Percentiles rank a stretch among this genome's conserved stretches.
Conservation (phyloP, 2,888 invertebrate species). For the Ellobium chinense region DNA sequence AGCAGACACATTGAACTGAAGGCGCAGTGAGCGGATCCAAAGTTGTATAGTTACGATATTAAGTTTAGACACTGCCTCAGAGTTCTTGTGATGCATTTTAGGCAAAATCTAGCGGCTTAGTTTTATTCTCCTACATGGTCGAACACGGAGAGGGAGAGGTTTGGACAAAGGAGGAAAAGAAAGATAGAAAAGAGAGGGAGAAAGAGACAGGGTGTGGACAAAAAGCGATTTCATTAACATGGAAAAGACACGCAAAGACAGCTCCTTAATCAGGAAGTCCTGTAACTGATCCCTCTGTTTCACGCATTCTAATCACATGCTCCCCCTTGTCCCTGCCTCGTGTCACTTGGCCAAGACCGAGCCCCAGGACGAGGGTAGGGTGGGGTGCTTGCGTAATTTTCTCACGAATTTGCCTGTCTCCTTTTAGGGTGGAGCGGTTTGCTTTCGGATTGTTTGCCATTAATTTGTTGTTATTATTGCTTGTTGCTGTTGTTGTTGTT, state of each 20-base stretch:
- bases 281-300: constrained; percentile 30
- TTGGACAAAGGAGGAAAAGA: background rate
- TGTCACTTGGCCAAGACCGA: constrained; percentile 16
- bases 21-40: background rate
- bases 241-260: constrained; percentile 26
- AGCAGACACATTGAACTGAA: background rate
- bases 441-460: background rate
- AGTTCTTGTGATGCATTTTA: no score
- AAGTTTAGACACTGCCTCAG: no score
- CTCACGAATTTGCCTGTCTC: background rate
- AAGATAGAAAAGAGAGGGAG: background rate
- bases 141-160: background rate
- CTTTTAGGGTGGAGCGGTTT: background rate
- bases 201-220: background rate
- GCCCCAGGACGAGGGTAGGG: background rate
- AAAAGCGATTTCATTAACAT: constrained; percentile 21
- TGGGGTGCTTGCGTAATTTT: no score
- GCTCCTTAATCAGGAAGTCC: constrained; percentile 27
- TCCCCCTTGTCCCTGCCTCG: constrained; percentile 6
- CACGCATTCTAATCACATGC: constrained; percentile 32
- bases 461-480: background rate
- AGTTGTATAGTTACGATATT: no score
- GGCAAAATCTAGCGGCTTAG: no score
- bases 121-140: no score
- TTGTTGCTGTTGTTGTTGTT: background rate